phyloP scores from a whole-genome alignment of 2,797 vertebrate genomes.

The Momotus momota region DNA sequence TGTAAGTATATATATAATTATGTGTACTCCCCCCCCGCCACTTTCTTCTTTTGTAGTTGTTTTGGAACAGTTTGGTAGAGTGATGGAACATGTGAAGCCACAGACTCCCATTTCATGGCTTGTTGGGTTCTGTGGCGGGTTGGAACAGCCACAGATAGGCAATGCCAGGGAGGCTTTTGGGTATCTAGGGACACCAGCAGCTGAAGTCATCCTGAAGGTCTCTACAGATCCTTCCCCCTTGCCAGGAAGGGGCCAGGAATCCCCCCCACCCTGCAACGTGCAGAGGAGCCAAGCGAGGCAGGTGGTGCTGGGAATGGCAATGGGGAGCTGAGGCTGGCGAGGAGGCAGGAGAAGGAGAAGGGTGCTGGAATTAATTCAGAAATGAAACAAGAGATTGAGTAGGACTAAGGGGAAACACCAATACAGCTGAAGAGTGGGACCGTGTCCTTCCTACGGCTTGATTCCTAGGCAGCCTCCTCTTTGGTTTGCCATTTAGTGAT shows the following conservation, averaged over 20 bases:
- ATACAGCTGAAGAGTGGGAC: background rate
- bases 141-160: constrained; percentile 37
- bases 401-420: background rate
- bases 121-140: constrained; percentile 12
- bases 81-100: constrained; percentile 4
- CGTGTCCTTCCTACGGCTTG: background rate
- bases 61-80: background rate
- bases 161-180: background rate
- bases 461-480: background rate
- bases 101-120: constrained; percentile 24
- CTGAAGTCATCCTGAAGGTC: background rate
- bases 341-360: background rate
- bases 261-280: background rate
- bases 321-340: background rate
- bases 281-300: background rate
- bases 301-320: background rate
- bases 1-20: background rate
- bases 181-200: constrained; percentile 55
- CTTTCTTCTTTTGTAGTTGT: background rate
- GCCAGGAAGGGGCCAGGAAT: background rate
- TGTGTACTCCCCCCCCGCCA: background rate
- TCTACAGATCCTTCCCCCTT: background rate
- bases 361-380: background rate
- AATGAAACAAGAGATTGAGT: background rate
- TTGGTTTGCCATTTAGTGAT: background rate